Percentiles rank a stretch among this genome's conserved stretches.
These are phyloP conservation scores for Scolopax rusticola DNA, from an alignment of 2,797 vertebrate genomes.

Conservation along the genomic window DNA sequence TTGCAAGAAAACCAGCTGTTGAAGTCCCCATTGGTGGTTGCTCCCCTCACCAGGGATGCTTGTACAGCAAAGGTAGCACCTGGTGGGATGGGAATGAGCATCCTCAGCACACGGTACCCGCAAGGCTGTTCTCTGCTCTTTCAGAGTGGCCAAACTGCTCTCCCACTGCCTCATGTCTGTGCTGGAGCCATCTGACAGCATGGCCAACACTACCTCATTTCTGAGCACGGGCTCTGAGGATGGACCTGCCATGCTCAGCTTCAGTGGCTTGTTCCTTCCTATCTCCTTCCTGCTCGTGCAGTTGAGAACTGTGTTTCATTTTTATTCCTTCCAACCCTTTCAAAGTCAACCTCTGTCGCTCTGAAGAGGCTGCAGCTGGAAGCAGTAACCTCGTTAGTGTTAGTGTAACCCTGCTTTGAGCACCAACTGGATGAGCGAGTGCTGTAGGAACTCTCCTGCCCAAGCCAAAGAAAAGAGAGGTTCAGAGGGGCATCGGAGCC, in stretches of 20 bases:
- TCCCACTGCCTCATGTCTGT: fast-evolving
- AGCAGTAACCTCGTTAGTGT: not conserved
- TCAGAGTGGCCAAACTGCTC: not conserved
- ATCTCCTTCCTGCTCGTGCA: not conserved
- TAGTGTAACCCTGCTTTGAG: fast-evolving
- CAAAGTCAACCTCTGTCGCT: fast-evolving
- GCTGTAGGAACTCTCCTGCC: not conserved
- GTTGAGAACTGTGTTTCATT: not conserved
- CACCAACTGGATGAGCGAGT: not conserved
- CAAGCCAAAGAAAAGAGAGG: not conserved
- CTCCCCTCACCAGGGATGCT: not conserved
- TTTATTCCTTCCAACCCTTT: not conserved
- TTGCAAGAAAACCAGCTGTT: not conserved
- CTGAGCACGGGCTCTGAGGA: not conserved
- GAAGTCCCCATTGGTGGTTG: not conserved
- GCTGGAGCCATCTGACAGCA: not conserved
- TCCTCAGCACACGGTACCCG: fast-evolving
- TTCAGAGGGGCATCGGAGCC: not conserved
- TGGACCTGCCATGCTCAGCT: not conserved
- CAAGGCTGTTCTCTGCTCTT: fast-evolving
- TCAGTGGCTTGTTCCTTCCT: not conserved
- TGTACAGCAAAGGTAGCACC: fast-evolving
- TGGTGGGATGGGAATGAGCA: not conserved
- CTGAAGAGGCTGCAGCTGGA: not conserved
- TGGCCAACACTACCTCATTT: fast-evolving